Base-by-base conservation (phyloP, 1,140 invertebrate species). In the Diabrotica undecimpunctata region DNA sequence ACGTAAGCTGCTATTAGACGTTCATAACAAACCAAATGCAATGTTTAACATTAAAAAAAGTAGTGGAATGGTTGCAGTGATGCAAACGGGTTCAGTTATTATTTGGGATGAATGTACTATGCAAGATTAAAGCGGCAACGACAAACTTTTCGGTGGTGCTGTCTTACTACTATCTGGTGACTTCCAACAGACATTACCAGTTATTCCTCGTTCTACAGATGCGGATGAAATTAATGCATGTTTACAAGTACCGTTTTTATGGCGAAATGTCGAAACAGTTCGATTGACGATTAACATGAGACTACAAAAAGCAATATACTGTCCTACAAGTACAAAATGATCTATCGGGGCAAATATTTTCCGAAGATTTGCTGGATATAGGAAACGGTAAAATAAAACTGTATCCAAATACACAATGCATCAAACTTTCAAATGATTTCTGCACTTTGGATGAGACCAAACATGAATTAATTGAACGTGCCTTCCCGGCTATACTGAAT, bases 141-240 rank as follows among this genome's bases (percentile, higher is more conserved):
- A n/a, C n/a, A n/a, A n/a, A n/a, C n/a, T 41, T 41, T 41, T 41
- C 39, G 39, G 1, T 0, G 39, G 10, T 41, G 46, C 58, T 37
- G 52, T 66, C 36, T 41, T 74, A 14, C 36, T 70, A 36, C 52
- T 70, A 12, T 66, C 64, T 41, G 64, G 66, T 14, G 66, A 75
- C 65, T 73, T 75, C 54, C 52, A n/a, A 68, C 67, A 69, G 51
- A 66, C 57, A 54, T 67, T 79, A 54, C 74, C 77, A 56, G 72
- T 81, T 35, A 76, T 77, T 61, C 72, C 73, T 38, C 66, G 71
- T 25, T 68, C 73, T 72, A 82, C 80, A 72, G 69, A 69, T 46
- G 77, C 77, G 54, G 78, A 81, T 74, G 74, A 79, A 69, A 64
- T 82, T 0, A 78, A 80, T 61, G 77, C 77, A 64, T 82, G 75